Percentiles rank a stretch among this genome's conserved stretches.
phyloP scores from a whole-genome alignment of 2,797 vertebrate species.

The Catostomus latipinnis region DNA sequence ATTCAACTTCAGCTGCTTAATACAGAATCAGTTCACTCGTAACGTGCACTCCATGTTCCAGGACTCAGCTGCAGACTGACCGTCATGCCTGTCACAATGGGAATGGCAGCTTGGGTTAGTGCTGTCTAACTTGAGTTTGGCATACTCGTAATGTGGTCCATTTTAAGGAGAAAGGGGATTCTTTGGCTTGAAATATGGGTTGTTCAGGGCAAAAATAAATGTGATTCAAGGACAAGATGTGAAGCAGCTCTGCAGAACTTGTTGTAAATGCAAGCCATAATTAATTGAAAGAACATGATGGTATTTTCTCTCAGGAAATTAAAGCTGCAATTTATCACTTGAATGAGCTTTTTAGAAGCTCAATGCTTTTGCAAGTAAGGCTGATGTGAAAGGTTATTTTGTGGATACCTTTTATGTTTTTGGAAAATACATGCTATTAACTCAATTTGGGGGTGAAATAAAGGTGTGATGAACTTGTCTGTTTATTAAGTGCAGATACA shows the following conservation, averaged over 20 bases:
- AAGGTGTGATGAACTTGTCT: not conserved
- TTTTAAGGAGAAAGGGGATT: too few relatives aligned
- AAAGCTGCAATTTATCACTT: not conserved
- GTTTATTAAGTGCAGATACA: too few relatives aligned
- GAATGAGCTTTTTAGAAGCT: not conserved
- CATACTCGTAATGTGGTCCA: too few relatives aligned
- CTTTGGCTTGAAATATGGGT: too few relatives aligned
- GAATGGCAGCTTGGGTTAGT: too few relatives aligned
- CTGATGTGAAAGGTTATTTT: not conserved
- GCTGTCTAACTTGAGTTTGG: too few relatives aligned
- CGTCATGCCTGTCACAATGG: too few relatives aligned
- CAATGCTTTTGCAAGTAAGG: not conserved
- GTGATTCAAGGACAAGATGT: not conserved
- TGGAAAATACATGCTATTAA: not conserved
- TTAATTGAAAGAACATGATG: not conserved
- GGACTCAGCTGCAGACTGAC: too few relatives aligned
- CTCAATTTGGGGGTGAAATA: not conserved
- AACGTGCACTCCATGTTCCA: too few relatives aligned
- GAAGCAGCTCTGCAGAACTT: not conserved
- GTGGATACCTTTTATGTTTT: not conserved
- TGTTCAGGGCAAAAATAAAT: too few relatives aligned
- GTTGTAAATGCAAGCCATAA: not conserved
- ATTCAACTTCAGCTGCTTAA: too few relatives aligned
- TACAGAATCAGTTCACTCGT: too few relatives aligned
- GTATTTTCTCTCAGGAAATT: not conserved